Evolutionary conservation across 1,140 invertebrate species (phyloP), one percentile per base, ranked within the genome.

Genomic region (Cyphomyrmex costatus): DNA sequence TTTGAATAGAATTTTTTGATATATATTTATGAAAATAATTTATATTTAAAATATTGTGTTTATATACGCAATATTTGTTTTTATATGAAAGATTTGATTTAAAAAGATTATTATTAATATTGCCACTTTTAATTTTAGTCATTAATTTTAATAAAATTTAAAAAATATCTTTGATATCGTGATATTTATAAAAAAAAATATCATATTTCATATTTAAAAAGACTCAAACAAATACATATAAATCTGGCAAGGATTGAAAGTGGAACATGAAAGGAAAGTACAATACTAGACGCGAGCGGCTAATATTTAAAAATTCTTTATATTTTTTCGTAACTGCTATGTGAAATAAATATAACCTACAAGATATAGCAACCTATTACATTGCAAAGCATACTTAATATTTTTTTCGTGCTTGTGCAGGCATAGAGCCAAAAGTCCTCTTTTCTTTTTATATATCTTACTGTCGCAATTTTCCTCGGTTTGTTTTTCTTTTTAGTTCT

Each of bases 361-460:
- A n/a, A 8, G 19, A 53, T 19, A 36, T 4, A 53, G 24, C 27
- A 33, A 79, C 61, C 46, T 36, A 53, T 53, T 66, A 65, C 14
- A 16, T 33, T 7, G 42, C 27, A 65, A 79, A 79, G 42, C 5
- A 36, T 66, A 65, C 14, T 36, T 24, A 24, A 79, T 24, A 60
- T 66, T 51, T 66, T 79, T 78, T 10, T 66, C 16, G 7, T 51
- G 27, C 7, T 30, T 19, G 19, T 78, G n/a, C n/a, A n/a, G 60
- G 60, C 76, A 33, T 19, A 16, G 66, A 70, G 19, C 10, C 2
- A 21, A n/a, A 21, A 21, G 19, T 30, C 1, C 19, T 4, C 3
- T 42, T 58, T 71, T 73, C 24, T 58, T 42, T 14, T 53, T 16
- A 42, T 66, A 42, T 8, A 3, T 65, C 14, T 66, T 36, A 46